Conservation (phyloP, 64 coral and sea anemone species). For the Montipora sp. region DNA sequence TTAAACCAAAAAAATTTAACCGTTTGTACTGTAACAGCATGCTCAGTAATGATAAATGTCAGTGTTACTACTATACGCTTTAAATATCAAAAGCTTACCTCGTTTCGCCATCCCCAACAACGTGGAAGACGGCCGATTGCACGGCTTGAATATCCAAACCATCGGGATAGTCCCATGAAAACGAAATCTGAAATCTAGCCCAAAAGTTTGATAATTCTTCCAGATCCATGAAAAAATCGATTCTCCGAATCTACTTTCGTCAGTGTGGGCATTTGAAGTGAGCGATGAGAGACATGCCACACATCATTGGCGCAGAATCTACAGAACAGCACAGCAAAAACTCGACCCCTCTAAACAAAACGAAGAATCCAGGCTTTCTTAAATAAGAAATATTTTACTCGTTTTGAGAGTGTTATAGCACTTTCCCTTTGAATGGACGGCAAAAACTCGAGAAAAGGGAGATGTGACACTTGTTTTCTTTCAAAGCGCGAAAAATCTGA, state of each 20-base stretch:
- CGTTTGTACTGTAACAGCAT: neutral
- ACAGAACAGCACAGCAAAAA: neutral
- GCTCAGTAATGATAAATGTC: neutral
- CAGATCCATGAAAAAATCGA: constrained; percentile 60
- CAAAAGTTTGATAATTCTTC: constrained; percentile 80
- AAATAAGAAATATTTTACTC: neutral
- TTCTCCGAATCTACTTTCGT: neutral
- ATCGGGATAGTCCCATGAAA: constrained; percentile 94
- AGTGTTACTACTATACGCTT: neutral
- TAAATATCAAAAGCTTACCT: constrained; percentile 39
- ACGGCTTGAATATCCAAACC: constrained; percentile 86
- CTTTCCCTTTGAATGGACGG: neutral
- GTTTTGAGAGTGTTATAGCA: neutral
- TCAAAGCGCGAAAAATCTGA: too few relatives aligned
- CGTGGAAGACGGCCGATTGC: constrained; percentile 87
- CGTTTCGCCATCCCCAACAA: constrained; percentile 82
- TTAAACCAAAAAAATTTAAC: neutral
- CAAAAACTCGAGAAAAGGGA: too few relatives aligned
- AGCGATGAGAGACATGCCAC: neutral
- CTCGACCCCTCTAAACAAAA: constrained; percentile 25
- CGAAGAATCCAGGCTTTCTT: neutral
- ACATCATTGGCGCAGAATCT: neutral
- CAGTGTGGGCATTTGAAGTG: neutral
- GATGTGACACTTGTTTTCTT: too few relatives aligned
- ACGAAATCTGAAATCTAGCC: constrained; percentile 90